phyloP scores from a whole-genome alignment of 2,797 vertebrate genomes.

The Squalus acanthias region DNA sequence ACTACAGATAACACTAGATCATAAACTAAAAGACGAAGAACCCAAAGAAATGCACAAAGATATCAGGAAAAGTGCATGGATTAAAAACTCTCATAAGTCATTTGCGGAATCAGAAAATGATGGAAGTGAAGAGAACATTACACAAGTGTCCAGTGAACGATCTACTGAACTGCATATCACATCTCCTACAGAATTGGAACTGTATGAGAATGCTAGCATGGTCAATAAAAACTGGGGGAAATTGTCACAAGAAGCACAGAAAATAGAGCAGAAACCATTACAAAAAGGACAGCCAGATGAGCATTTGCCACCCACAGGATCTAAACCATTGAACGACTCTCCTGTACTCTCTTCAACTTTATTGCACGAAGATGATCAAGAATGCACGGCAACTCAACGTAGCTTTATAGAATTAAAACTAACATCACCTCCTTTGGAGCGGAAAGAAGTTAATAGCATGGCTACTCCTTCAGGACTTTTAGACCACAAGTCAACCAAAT shows the following conservation, averaged over 20 bases:
- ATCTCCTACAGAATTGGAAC: neutral
- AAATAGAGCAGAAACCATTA: neutral
- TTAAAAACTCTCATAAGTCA: neutral
- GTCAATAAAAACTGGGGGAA: neutral
- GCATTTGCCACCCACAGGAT: neutral
- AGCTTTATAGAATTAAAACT: slow-evolving; percentile 70
- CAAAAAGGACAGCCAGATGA: neutral
- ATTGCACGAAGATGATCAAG: slow-evolving; percentile 47
- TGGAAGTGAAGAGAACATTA: neutral
- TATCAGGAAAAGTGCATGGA: neutral
- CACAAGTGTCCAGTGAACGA: neutral
- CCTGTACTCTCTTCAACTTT: neutral
- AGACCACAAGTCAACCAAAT: neutral
- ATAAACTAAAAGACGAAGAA: neutral
- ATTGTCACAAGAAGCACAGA: neutral
- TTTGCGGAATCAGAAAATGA: no score
- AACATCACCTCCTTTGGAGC: slow-evolving; percentile 54
- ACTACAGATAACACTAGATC: neutral
- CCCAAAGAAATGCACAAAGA: neutral
- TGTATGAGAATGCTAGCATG: neutral
- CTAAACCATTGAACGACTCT: neutral
- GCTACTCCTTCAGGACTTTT: neutral
- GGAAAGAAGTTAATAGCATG: slow-evolving; percentile 38
- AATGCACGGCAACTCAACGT: slow-evolving; percentile 57
- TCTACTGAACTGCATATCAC: neutral